Evolutionary conservation across 1,140 invertebrate genomes (phyloP), one percentile per base, ranked within the genome.

Genomic region (Dreissena polymorpha): DNA sequence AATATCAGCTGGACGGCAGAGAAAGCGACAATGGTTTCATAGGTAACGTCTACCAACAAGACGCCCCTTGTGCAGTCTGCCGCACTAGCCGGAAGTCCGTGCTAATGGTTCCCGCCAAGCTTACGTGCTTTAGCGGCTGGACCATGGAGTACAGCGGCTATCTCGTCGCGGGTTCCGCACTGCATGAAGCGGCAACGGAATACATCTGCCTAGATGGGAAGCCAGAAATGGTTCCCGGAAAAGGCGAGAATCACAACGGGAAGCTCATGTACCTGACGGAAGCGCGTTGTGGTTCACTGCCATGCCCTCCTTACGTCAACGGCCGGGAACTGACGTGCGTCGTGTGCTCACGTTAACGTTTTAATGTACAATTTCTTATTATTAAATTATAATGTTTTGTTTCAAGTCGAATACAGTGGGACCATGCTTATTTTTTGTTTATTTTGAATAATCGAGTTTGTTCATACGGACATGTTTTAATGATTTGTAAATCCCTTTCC

Each of bases 111-210:
- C 64, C 64, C 12, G 64, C 23, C 29, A 23, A 29, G 14, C 23
- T 27, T 1, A 16, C 14, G 12, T 67, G 64, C 21, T 67, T 27
- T 67, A n/a, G 21, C 29, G 64, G 64, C 14, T 67, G 64, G 64
- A 67, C 39, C 39, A 2, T 5, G 2, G 60, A 63, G 75, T 88
- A 88, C 67, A 29, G 13, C 27, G 87, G 87, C 3, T 85, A 78
- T 49, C 74, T 88, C 13, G 84, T 87, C 83, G 67, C 87, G 2
- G 77, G 51, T 39, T 16, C 70, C 16, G 14, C 55, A 10, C 18
- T 23, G 25, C 55, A 82, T 60, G 13, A 70, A 21, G 23, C 49
- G 10, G n/a, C 21, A 10, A 67, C 77, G 12, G 27, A 77, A 51
- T 85, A 68, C 53, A 53, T 65, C 55, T 85, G 84, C 57, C 71